Percentiles rank a stretch among this genome's conserved stretches.
Conservation (phyloP, 2,888 invertebrate species). For the Tetramorium bicarinatum region DNA sequence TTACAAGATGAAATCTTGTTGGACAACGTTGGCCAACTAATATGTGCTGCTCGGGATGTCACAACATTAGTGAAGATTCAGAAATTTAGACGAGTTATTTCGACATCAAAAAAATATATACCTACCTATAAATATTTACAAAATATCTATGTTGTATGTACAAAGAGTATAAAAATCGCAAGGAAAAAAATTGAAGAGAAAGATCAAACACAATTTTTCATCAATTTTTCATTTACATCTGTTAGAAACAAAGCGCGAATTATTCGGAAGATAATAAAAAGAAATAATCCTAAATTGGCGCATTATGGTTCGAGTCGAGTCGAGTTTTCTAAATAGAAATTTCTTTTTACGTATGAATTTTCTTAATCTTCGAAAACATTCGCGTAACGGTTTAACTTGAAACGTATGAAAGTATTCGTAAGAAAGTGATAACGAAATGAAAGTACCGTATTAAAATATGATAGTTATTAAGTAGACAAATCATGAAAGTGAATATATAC, state of each 20-base stretch:
- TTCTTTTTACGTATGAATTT: neutral
- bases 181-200: neutral
- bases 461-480: constrained; percentile 56
- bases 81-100: neutral
- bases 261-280: neutral
- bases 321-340: neutral
- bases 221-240: constrained; percentile 13
- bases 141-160: constrained; percentile 13
- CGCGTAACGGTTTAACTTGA: constrained; percentile 39
- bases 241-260: neutral
- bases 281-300: neutral
- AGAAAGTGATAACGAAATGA: constrained; percentile 79
- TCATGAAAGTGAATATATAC: constrained; percentile 29
- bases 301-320: neutral
- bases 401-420: constrained; percentile 82
- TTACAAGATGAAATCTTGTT: constrained; percentile 5
- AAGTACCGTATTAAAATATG: constrained; percentile 72
- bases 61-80: neutral
- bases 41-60: too few species aligned
- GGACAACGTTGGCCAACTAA: too few species aligned
- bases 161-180: neutral
- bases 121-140: neutral
- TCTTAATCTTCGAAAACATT: neutral
- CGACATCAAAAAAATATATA: neutral
- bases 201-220: neutral